Base-by-base conservation (phyloP, 2,888 invertebrate genomes). In the Cryptus viduatorius region DNA sequence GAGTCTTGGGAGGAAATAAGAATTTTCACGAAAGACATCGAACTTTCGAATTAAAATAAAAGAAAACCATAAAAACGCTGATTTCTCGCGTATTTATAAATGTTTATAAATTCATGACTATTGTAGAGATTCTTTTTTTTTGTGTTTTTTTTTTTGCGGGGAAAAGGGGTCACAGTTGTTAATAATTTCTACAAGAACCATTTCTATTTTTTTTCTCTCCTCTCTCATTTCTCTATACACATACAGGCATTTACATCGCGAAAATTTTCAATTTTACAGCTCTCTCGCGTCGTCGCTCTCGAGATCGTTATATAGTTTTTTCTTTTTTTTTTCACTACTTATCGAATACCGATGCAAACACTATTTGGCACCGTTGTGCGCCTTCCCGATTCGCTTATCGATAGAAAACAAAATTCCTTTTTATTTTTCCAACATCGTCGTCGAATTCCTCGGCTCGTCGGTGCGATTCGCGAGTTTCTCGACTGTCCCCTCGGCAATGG, bases 111-210 rank as follows among this genome's bases (percentile, higher is more conserved):
- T 24, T 24, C 24, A 24, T 24, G n/a, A 24, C 10, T 59, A 29
- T 59, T 19, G 24, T 24, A 10, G 53, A 53, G 1, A 8, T 31
- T 7, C 14, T 71, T 46, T 29, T 37, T 50, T 71, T 71, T 53
- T 4, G 59, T n/a, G 46, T 19, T 64, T 59, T 75, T 67, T 19
- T 64, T 59, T 75, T 67, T 37, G 37, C 19, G 72, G 19, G 24
- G 48, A n/a, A 48, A 68, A 4, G 19, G 59, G 42, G 48, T 46
- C 46, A 37, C 14, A 48, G 48, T 56, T 64, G 53, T 72, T 50
- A 75, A 73, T 78, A 84, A 86, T 82, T 75, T 86, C 86, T 84
- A 86, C 86, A 86, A 86, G 84, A 86, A 84, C 73, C 82, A 78
- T 67, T 79, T 78, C 64, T 84, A 80, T 83, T 81, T 48, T 76